Evolutionary conservation across 1,140 invertebrate genomes (phyloP).

Genomic region (Sitobion miscanthi): DNA sequence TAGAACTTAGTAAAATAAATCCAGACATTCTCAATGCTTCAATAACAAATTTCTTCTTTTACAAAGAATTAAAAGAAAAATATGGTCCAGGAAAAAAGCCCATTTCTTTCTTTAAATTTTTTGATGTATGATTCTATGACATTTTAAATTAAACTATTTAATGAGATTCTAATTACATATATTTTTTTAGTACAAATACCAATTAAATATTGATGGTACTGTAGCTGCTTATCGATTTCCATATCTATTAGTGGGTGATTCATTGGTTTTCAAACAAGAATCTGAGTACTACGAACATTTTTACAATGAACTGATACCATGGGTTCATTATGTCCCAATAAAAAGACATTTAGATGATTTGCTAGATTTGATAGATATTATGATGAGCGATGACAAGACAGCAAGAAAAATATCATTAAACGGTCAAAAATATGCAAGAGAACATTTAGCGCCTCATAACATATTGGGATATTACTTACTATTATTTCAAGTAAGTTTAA

Average conservation of each 20-base stretch:
- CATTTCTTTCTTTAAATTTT: slow-evolving; percentile 94
- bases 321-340: slow-evolving; percentile 85
- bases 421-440: slow-evolving; percentile 76
- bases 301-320: slow-evolving; percentile 78
- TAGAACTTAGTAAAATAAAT: slow-evolving; percentile 78
- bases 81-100: slow-evolving; percentile 85
- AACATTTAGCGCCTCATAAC: slow-evolving; percentile 83
- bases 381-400: slow-evolving; percentile 76
- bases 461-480: slow-evolving; percentile 89
- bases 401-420: slow-evolving; percentile 74
- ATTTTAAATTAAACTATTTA: background rate
- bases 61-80: slow-evolving; percentile 79
- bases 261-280: slow-evolving; percentile 89
- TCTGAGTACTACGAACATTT: slow-evolving; percentile 95
- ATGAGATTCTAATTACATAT: background rate
- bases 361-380: slow-evolving; percentile 81
- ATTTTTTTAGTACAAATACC: slow-evolving; percentile 89
- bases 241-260: slow-evolving; percentile 85
- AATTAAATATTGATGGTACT: slow-evolving; percentile 93
- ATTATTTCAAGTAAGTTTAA: slow-evolving; percentile 73
- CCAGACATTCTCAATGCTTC: slow-evolving; percentile 88
- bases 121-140: slow-evolving; percentile 76
- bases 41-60: slow-evolving; percentile 97
- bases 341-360: slow-evolving; percentile 82
- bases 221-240: slow-evolving; percentile 95